Evolutionary conservation across 2,113 vertebrate genomes (phyloP).

Genomic region (Pyrgilauda ruficollis): DNA sequence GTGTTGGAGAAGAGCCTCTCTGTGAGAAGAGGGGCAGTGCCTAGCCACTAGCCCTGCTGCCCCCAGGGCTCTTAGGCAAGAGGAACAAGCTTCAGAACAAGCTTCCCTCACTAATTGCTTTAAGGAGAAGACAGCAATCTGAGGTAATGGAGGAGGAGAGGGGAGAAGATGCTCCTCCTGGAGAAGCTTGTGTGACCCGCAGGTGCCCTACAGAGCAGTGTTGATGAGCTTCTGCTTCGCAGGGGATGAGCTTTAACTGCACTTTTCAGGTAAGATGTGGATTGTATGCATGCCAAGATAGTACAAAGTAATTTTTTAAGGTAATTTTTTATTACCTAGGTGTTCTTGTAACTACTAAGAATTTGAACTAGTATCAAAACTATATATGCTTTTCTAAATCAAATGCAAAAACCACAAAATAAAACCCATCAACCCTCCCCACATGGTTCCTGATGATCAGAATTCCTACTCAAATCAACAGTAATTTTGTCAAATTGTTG

Average conservation of each 20-base stretch:
- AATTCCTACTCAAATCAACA: neutral
- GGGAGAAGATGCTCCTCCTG: neutral
- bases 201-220: accelerated
- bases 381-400: neutral
- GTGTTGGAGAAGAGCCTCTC: neutral
- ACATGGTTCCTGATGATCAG: neutral
- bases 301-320: neutral
- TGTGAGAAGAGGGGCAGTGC: neutral
- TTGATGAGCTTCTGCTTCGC: neutral
- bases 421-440: too few species aligned
- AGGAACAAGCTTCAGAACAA: neutral
- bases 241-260: neutral
- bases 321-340: neutral
- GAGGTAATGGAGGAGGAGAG: neutral
- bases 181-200: neutral
- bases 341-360: neutral
- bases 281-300: neutral
- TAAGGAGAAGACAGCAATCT: neutral
- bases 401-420: neutral
- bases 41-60: neutral
- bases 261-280: neutral
- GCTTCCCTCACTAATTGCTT: neutral
- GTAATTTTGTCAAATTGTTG: neutral
- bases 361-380: neutral
- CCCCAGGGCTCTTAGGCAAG: neutral